Conservation (phyloP, 92 coral and sea anemone species). For the Micromussa lordhowensis region DNA sequence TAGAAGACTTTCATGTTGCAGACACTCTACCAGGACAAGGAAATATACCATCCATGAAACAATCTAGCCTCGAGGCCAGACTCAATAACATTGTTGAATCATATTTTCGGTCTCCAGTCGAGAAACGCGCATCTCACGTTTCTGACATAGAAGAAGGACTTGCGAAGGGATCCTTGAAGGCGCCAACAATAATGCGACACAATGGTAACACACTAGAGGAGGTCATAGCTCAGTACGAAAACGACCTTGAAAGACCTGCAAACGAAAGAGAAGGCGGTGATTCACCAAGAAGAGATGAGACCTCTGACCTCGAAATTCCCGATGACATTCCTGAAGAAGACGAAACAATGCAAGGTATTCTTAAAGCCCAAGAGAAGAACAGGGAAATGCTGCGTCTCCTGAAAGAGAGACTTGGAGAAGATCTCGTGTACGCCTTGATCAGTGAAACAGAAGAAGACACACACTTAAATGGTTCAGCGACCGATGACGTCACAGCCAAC, state of each 20-base stretch:
- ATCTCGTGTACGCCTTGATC: slow-evolving; percentile 59
- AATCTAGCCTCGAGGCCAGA: background rate
- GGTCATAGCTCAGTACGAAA: slow-evolving; percentile 70
- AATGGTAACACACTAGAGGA: slow-evolving; percentile 63
- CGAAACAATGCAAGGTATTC: slow-evolving; percentile 12
- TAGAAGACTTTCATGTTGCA: background rate
- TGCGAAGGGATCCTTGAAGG: background rate
- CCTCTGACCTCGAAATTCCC: background rate
- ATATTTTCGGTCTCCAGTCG: background rate
- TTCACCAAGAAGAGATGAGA: background rate
- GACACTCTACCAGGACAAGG: background rate
- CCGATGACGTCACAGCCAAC: background rate
- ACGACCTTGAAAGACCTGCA: slow-evolving; percentile 18
- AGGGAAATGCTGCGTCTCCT: slow-evolving; percentile 30
- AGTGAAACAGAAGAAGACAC: background rate
- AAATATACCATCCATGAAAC: background rate
- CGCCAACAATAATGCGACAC: slow-evolving; percentile 59
- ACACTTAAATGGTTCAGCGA: background rate
- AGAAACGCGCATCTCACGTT: background rate
- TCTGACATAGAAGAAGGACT: background rate
- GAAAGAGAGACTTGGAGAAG: slow-evolving; percentile 60
- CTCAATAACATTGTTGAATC: slow-evolving; percentile 11
- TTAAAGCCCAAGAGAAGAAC: slow-evolving; percentile 37
- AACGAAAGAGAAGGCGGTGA: background rate
- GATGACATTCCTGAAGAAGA: background rate